Base-by-base conservation (phyloP, 2,888 invertebrate genomes). In the Ceriagrion tenellum region DNA sequence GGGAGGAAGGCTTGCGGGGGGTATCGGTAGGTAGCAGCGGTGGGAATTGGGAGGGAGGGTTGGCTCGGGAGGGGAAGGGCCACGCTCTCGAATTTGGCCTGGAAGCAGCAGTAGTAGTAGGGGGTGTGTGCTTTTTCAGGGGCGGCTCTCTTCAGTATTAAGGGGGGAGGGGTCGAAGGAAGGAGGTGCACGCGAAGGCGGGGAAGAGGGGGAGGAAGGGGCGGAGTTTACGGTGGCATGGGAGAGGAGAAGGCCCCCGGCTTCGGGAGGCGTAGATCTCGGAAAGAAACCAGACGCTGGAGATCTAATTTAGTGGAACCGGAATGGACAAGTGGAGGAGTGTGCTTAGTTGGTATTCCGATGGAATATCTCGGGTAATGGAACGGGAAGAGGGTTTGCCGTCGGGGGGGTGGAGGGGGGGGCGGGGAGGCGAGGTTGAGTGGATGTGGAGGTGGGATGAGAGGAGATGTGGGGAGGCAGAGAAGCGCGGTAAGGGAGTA, bases 231-330 rank as follows among this genome's bases (percentile, higher is more conserved):
- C n/a, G n/a, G 56, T 40, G 56, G 81, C 16, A n/a, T 26, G 59
- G 55, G 90, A 40, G 55, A n/a, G 12, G 69, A 91, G 90, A 12
- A 88, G 69, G 88, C 47, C n/a, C 47, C 59, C 13, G 59, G 59
- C 59, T 59, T 59, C 2, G 59, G 89, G 23, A 55, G 95, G 95
- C 26, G 90, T 40, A 88, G 88, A 35, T 56, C 47, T 93, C 55
- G 95, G 95, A 95, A 95, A 95, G 95, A 95, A 96, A 95, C 96
- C 96, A 96, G 96, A 95, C 95, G 89, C 95, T 95, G 95, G 95
- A 95, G 95, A 96, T 96, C 95, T 96, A 96, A 96, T 96, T 96
- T 95, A 96, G 95, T 95, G 96, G 96, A 96, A 96, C 96, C 95
- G 95, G 95, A 95, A 95, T 95, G 96, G 95, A 95, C 95, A 95